phyloP scores from a whole-genome alignment of 2,113 vertebrate genomes.

The Dicerorhinus sumatrensis region DNA sequence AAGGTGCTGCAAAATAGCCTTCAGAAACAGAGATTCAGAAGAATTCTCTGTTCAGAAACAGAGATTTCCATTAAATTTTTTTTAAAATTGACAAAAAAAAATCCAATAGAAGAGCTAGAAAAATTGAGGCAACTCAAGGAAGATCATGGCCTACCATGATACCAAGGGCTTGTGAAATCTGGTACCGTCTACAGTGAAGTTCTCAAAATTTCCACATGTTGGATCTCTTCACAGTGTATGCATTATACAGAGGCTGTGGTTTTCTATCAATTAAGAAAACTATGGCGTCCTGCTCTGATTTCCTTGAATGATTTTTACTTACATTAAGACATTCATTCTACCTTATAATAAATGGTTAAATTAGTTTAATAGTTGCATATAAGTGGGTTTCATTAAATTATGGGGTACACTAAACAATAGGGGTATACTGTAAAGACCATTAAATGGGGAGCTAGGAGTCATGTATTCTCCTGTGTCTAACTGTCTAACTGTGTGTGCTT shows the following conservation, averaged over 20 bases:
- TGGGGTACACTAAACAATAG: background rate
- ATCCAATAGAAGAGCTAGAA: background rate
- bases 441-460: background rate
- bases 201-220: background rate
- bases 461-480: background rate
- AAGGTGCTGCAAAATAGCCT: background rate
- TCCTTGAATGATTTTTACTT: background rate
- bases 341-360: background rate
- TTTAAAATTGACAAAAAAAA: background rate
- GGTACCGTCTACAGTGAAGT: background rate
- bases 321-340: background rate
- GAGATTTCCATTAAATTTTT: background rate
- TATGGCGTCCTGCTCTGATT: background rate
- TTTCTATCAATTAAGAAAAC: background rate
- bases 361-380: background rate
- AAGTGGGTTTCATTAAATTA: background rate
- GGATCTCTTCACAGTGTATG: background rate
- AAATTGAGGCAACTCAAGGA: background rate
- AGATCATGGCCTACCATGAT: background rate
- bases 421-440: background rate
- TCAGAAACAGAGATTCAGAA: background rate
- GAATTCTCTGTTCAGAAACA: background rate
- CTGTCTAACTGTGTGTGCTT: background rate
- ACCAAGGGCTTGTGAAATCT: background rate
- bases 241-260: background rate